Base-by-base conservation (phyloP, 2,113 vertebrate genomes). In the Menidia beryllina region DNA sequence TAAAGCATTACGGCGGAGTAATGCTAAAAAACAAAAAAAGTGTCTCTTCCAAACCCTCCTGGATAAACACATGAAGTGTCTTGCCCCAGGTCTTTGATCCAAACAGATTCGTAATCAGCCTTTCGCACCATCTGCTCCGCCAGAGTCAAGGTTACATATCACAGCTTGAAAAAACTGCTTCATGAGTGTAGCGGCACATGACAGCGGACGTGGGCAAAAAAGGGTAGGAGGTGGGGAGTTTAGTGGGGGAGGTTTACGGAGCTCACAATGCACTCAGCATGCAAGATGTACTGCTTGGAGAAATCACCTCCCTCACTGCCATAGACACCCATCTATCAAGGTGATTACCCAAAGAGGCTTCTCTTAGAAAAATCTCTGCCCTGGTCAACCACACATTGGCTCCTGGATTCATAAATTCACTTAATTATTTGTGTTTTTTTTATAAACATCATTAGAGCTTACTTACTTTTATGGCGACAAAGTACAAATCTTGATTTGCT, bases 81-180 rank as follows among this genome's bases (percentile, higher is more conserved):
- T 41, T 52, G 57, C 39, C 60, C 10, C 20, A 55, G 70, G 60
- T 71, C 30, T 50, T 59, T 36, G 38, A 38, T 41, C 24, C 57
- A 61, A 69, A 25, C 69, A 45, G 47, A 64, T 67, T 71, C 59
- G 72, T 72, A 74, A 81, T 77, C 66, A 77, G 67, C 57, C 69
- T 47, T 65, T 73, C 27, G 54, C 70, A 75, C 77, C 81, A 91
- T 86, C 78, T 91, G 86, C 82, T 82, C 54, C 48, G 51, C 79
- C 71, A 67, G 26, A 84, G 60, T 85, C 85, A 91, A 89, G 82
- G 83, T 88, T 86, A 77, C 76, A 76, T 56, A 81, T 88, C 78
- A 84, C 81, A 79, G 72, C 45, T 51, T 56, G 49, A 79, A 65
- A 84, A 72, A 72, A 75, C 47, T 68, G 63, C 74, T 75, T 65